These are phyloP conservation scores for Sarcophaga variegata DNA, from an alignment of 2,888 invertebrate species.

Conservation along the genomic window DNA sequence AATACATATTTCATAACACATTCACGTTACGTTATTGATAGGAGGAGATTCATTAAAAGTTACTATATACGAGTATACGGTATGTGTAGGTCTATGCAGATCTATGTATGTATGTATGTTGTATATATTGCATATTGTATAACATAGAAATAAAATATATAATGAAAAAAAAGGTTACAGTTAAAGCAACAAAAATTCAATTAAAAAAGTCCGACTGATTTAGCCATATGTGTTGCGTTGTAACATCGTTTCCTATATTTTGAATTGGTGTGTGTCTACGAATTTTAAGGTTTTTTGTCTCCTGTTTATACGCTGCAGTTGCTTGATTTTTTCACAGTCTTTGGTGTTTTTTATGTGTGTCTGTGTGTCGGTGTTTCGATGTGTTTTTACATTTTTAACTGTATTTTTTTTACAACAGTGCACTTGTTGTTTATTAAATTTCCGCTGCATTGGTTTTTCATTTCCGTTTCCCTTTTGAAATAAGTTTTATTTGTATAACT, in stretches of 20 bases:
- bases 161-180: background rate
- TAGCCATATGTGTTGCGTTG: slow-evolving; percentile 18
- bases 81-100: no score
- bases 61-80: no score
- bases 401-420: slow-evolving; percentile 4
- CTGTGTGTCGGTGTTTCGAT: background rate
- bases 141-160: no score
- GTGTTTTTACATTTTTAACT: slow-evolving; percentile 5
- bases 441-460: slow-evolving; percentile 62
- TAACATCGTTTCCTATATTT: slow-evolving; percentile 35
- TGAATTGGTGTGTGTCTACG: no score
- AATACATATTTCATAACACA: background rate
- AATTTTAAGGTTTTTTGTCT: no score
- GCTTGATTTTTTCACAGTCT: background rate
- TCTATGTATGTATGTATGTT: no score
- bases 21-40: no score
- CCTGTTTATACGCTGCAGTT: no score
- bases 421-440: slow-evolving; percentile 62
- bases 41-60: no score
- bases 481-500: slow-evolving; percentile 49
- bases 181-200: background rate
- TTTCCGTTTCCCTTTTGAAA: slow-evolving; percentile 59
- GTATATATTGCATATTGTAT: no score
- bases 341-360: background rate
- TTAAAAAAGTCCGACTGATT: slow-evolving; percentile 13